Conservation (phyloP, 2,888 invertebrate species). For the Portevinia maculata region DNA sequence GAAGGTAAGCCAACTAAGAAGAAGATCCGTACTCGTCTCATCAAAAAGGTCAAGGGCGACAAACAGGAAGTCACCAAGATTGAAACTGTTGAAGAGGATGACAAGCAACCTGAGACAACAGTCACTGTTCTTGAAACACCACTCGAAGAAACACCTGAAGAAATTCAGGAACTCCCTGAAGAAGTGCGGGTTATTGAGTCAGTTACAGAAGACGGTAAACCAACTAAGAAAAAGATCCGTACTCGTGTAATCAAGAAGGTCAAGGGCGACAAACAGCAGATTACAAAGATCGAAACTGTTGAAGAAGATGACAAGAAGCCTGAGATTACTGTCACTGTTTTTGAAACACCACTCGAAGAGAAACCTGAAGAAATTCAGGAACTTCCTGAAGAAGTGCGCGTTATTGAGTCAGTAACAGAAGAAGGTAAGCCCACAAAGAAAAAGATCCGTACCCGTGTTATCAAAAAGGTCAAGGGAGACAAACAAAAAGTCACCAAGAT, state of each 20-base stretch:
- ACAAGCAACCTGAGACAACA: constrained; percentile 78
- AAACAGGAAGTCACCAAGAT: constrained; percentile 78
- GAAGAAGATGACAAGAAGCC: constrained; percentile 80
- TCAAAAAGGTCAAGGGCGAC: constrained; percentile 77
- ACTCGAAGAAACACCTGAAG: constrained; percentile 76
- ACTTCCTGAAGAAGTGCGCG: constrained; percentile 76
- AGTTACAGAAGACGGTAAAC: constrained; percentile 79
- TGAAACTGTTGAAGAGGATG: constrained; percentile 78
- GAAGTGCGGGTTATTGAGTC: constrained; percentile 82
- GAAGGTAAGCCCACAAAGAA: constrained; percentile 78
- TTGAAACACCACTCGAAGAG: constrained; percentile 74
- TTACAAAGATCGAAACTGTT: constrained; percentile 81
- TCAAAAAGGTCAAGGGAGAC: constrained; percentile 77
- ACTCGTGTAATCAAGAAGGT: constrained; percentile 79
- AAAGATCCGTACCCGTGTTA: constrained; percentile 79
- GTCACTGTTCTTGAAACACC: constrained; percentile 75
- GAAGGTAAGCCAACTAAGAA: constrained; percentile 77
- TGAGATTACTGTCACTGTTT: constrained; percentile 77
- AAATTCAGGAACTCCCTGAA: constrained; percentile 78
- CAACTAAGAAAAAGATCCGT: constrained; percentile 77
- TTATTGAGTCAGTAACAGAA: constrained; percentile 76
- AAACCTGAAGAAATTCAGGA: constrained; percentile 75
- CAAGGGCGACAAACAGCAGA: constrained; percentile 79
- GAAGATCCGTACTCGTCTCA: constrained; percentile 77
- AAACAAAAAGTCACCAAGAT: constrained; percentile 80